These are phyloP conservation scores for Junonia oenone DNA, from an alignment of 2,888 invertebrate genomes.

Conservation along the genomic window DNA sequence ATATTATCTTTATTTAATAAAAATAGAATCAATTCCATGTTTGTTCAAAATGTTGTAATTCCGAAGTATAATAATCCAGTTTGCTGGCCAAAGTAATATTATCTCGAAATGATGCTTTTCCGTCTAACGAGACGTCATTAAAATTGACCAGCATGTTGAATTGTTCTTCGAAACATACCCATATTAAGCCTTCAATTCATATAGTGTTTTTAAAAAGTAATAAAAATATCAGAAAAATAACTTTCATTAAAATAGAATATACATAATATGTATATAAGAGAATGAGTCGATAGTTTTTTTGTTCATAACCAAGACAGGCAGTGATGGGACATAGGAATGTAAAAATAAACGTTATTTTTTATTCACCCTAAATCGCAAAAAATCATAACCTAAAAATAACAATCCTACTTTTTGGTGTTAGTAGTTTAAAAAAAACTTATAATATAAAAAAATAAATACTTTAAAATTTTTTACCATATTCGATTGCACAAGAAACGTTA, in stretches of 20 bases:
- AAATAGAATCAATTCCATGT: neutral
- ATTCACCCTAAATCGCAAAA: conserved; percentile 17
- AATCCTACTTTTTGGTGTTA: conserved; percentile 74
- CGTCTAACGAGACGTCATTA: neutral
- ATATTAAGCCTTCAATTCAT: neutral
- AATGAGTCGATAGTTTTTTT: too few species aligned
- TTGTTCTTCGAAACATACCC: too few species aligned
- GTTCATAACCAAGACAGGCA: conserved; percentile 19
- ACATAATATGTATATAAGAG: too few species aligned
- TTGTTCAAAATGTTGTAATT: too few species aligned
- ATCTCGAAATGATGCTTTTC: too few species aligned
- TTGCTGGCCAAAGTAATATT: too few species aligned
- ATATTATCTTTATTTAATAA: neutral
- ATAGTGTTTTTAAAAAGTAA: too few species aligned
- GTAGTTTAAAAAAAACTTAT: conserved; percentile 62
- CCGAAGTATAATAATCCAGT: too few species aligned
- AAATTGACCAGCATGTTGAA: too few species aligned
- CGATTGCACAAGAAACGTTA: conserved; percentile 55
- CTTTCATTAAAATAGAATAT: neutral
- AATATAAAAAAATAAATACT: conserved; percentile 58
- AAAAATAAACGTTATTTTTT: conserved; percentile 18
- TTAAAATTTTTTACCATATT: conserved; percentile 49
- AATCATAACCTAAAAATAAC: conserved; percentile 35
- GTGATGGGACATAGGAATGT: conserved; percentile 23
- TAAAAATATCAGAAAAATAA: too few species aligned